Evolutionary conservation across 30 jellyfish, hydroid and myxozoan species (phyloP), one percentile per base, ranked within the genome.

Genomic region (Haliclystus octoradiatus): DNA sequence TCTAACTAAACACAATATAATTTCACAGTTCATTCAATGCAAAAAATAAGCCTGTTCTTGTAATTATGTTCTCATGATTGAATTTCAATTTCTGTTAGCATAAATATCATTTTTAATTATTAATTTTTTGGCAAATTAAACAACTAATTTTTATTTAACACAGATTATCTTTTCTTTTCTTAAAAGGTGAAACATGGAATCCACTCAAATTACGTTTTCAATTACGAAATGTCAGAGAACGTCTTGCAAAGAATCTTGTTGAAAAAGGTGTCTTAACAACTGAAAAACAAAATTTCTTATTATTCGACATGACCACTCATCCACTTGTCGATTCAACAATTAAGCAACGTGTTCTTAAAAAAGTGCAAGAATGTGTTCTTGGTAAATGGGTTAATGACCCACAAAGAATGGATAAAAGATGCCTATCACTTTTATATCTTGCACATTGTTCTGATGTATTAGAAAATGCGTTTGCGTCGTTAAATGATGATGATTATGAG

Each of bases 211-310:
- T 92, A 34, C 69, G 77, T 29, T 92, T 74, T 69, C 99, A 92
- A 73, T 68, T 92, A 47, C 74, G 96, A 40, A 92, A 83, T 73
- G 96, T 92, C 23, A 53, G 99, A 26, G 96, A 83, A 49, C 65
- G 96, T 50, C 83, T 84, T 4, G 95, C 96, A 23, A 92, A 92
- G 86, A 84, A 79, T 61, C 91, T 92, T 49, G 99, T 83, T n/a
- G 99, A 92, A 63, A 92, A 92, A 53, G 96, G 99, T 33, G 96
- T 92, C n/a, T 85, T 83, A 46, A 92, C 96, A 13, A 80, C 99
- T 24, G 94, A 83, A 75, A 82, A 83, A 49, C 99, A 92, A 73
- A 83, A 92, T 70, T 83, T 92, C 52, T 88, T 92, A 26, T 70
- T 92, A 28, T 92, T 92, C 71, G 95, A 84, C 63, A 82, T 92